Conservation (phyloP, 2,888 invertebrate genomes). For the Euclidia mi region DNA sequence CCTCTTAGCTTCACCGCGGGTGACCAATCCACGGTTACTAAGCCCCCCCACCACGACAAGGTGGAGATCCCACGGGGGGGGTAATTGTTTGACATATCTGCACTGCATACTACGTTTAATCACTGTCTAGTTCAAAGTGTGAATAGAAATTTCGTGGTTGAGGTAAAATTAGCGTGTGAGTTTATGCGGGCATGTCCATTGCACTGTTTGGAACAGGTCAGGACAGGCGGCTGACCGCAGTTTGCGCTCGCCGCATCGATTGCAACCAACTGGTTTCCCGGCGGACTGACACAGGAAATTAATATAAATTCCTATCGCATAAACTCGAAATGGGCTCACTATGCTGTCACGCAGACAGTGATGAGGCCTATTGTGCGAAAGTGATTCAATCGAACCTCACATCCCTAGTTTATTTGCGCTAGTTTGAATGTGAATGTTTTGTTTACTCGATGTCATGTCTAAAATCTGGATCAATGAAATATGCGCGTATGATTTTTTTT, state of each 20-base stretch:
- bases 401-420: constrained; percentile 73
- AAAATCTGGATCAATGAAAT: constrained; percentile 40
- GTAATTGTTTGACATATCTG: constrained; percentile 35
- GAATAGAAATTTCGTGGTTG: constrained; percentile 74
- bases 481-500: background rate
- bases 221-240: constrained; percentile 81
- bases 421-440: constrained; percentile 71
- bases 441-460: constrained; percentile 64
- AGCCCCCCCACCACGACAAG: no score
- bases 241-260: constrained; percentile 78
- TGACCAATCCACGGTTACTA: no score
- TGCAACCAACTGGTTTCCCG: constrained; percentile 80
- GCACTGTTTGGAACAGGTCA: constrained; percentile 80
- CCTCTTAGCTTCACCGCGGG: no score
- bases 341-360: constrained; percentile 74
- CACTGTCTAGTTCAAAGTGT: constrained; percentile 60
- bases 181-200: constrained; percentile 82
- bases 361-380: constrained; percentile 83
- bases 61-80: no score
- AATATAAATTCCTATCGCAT: constrained; percentile 88
- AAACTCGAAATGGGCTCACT: constrained; percentile 75
- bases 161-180: constrained; percentile 81
- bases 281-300: constrained; percentile 84
- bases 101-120: constrained; percentile 37
- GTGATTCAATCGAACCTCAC: constrained; percentile 78